Conservation (phyloP, 2,113 vertebrate genomes). For the Polypterus senegalus region DNA sequence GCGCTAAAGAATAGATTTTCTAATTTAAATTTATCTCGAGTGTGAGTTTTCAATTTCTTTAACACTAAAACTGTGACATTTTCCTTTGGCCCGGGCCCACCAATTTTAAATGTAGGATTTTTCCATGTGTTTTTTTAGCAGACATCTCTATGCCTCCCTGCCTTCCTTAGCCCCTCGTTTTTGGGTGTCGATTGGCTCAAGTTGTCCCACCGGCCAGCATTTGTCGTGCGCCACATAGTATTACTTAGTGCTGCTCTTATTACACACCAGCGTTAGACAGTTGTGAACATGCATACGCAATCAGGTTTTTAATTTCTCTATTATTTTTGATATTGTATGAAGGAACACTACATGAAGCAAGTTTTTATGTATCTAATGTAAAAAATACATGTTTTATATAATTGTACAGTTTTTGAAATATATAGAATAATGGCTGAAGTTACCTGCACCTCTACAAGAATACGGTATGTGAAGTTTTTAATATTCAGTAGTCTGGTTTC, state of each 20-base stretch:
- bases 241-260: slow-evolving; percentile 47
- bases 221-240: slow-evolving; percentile 67
- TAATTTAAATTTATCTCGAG: no score
- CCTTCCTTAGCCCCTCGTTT: slow-evolving; percentile 40
- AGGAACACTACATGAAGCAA: slow-evolving; percentile 85
- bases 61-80: neutral
- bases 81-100: slow-evolving; percentile 23
- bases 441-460: no score
- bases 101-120: neutral
- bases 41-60: no score
- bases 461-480: no score
- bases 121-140: slow-evolving; percentile 30
- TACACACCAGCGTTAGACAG: slow-evolving; percentile 85
- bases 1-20: no score
- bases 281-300: slow-evolving; percentile 72
- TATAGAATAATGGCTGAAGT: no score
- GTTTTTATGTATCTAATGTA: slow-evolving; percentile 98
- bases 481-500: no score
- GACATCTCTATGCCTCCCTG: slow-evolving; percentile 30
- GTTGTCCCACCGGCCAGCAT: slow-evolving; percentile 25
- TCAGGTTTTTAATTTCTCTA: slow-evolving; percentile 29
- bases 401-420: slow-evolving; percentile 81
- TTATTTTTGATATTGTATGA: slow-evolving; percentile 77
- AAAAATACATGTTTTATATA: slow-evolving; percentile 96
- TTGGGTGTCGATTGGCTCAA: slow-evolving; percentile 38